Evolutionary conservation across 2,113 vertebrate genomes (phyloP).

Genomic region (Accipiter virgatus): DNA sequence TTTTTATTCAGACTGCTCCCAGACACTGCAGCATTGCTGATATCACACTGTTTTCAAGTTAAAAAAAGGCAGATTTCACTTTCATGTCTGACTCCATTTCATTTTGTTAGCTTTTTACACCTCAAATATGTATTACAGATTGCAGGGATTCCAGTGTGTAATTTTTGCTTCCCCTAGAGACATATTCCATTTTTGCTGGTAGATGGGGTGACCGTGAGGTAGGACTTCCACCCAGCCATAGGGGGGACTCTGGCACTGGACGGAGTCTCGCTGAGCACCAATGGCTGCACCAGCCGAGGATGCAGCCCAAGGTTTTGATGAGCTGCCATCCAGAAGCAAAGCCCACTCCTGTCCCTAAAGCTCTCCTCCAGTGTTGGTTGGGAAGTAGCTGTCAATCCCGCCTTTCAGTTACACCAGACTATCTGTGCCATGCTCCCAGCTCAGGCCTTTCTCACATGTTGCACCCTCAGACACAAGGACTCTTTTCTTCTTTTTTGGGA

Average conservation of each 20-base stretch:
- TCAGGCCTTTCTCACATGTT: not conserved
- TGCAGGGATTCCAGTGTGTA: not conserved
- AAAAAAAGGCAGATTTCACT: not conserved
- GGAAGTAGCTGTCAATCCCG: not conserved
- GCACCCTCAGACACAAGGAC: not conserved
- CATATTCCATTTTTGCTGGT: not conserved
- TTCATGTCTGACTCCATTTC: not conserved
- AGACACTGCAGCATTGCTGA: not conserved
- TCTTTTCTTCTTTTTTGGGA: not conserved
- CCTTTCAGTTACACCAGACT: not conserved
- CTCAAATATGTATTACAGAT: not conserved
- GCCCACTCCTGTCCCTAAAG: not conserved
- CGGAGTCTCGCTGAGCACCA: not conserved
- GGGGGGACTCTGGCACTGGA: not conserved
- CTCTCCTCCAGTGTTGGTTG: fast-evolving
- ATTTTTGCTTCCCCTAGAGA: not conserved
- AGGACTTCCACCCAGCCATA: not conserved
- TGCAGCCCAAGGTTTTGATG: not conserved
- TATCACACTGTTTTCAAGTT: not conserved
- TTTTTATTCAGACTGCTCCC: not conserved
- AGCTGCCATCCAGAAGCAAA: not conserved
- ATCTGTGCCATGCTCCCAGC: not conserved
- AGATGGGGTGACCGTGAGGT: not conserved
- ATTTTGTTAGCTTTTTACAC: not conserved
- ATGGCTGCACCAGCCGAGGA: not conserved